Percentiles rank a stretch among this genome's conserved stretches.
Evolutionary conservation across 1,140 invertebrate genomes (phyloP).

Genomic region (Microvelia longipes): DNA sequence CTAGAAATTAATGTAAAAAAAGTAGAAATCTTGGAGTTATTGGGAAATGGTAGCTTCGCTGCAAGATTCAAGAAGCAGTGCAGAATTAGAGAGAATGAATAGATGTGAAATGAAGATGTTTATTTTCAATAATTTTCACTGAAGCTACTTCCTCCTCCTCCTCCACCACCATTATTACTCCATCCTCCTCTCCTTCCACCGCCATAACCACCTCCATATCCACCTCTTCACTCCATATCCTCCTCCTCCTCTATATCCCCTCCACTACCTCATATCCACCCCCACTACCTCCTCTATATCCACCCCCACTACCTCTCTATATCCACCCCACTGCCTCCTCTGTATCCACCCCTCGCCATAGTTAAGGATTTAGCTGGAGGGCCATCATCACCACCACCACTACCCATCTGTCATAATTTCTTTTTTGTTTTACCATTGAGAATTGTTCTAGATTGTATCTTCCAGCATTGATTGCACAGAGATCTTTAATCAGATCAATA

Average conservation of each 20-base stretch:
- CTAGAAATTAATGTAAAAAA: too few species aligned
- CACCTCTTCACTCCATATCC: constrained; percentile 4
- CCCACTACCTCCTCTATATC: background rate
- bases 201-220: constrained; percentile 1
- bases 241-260: constrained; percentile 5
- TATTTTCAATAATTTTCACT: background rate
- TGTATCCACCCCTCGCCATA: constrained; percentile 16
- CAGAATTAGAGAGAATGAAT: too few species aligned
- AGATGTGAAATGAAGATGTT: too few species aligned
- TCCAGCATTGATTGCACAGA: constrained; percentile 57
- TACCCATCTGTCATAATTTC: background rate
- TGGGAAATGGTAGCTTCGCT: too few species aligned
- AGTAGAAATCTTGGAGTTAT: too few species aligned
- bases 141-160: too few species aligned
- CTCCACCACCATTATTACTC: too few species aligned
- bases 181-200: background rate
- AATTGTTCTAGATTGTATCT: constrained; percentile 31
- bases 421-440: constrained; percentile 2
- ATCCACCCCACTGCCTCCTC: constrained; percentile 10
- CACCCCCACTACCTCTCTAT: background rate
- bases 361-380: constrained; percentile 11
- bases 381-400: too few species aligned
- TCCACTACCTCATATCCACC: too few species aligned
- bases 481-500: constrained; percentile 39
- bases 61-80: too few species aligned